Evolutionary conservation across 2,888 invertebrate species (phyloP), one percentile per base, ranked within the genome.

Genomic region (Phengaris arion): DNA sequence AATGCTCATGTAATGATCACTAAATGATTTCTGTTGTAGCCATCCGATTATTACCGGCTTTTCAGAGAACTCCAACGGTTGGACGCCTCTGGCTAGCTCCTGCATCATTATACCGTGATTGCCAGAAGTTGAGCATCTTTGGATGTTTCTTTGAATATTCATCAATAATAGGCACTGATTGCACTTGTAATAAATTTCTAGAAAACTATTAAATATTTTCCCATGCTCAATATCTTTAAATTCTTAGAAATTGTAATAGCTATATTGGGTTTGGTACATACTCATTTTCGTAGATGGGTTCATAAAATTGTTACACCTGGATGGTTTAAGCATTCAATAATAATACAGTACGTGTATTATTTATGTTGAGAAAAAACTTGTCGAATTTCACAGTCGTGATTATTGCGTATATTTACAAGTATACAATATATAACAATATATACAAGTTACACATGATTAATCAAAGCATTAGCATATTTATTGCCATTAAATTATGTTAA

Each of bases 161-260:
- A 72, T 54, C 72, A 72, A 72, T 52, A 54, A 54, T 72, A 72
- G 54, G 35, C 35, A 13, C 52, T 52, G 52, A 70, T 70, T 70
- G 46, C 51, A 83, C 82, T 79, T 74, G 80, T 85, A 85, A 86
- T 84, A 85, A 84, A 86, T 84, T 83, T 70, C 70, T 51, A 51
- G 70, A 51, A 70, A 48, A 70, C 51, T 48, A 51, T 70, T 70
- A 70, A 70, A 70, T 51, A 12, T 10, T 70, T 70, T 64, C 64
- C 35, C 64, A 64, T 64, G 35, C n/a, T 0, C 0, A 10, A 64
- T 64, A 35, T 13, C 22, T 59, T 10, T 7, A 8, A 48, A 59
- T 59, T 59, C 35, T 6, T 6, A 64, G 64, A 64, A 64, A 1
- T 22, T 64, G 10, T 64, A 64, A 64, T 64, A 12, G 64, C 12